Conservation (phyloP, 2,113 vertebrate species). For the Nerophis lumbriciformis region DNA sequence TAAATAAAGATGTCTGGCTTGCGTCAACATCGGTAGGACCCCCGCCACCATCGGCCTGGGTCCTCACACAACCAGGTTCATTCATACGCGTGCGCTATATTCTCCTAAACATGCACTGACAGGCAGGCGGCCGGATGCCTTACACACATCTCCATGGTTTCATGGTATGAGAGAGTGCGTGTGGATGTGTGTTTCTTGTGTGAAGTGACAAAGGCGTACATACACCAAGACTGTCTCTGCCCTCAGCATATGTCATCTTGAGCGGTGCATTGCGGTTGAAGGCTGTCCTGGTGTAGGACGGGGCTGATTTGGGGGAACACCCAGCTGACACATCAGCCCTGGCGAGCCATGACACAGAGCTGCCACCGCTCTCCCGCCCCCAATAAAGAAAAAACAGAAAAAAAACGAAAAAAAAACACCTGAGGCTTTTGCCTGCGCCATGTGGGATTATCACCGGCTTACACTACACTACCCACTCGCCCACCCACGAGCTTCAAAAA, state of each 20-base stretch:
- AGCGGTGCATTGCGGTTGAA: conserved; percentile 48
- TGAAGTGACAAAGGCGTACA: conserved; percentile 33
- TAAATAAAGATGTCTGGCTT: conserved; percentile 69
- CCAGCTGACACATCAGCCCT: conserved; percentile 57
- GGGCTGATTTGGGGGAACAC: conserved; percentile 61
- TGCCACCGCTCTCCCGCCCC: conserved; percentile 33
- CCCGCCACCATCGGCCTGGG: conserved; percentile 21
- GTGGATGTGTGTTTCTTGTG: background rate
- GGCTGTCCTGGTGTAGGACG: conserved; percentile 50
- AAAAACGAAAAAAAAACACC: conserved; percentile 44
- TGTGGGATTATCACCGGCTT: conserved; percentile 59
- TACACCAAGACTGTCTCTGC: conserved; percentile 41
- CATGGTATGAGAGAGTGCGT: conserved; percentile 22
- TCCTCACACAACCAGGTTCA: conserved; percentile 26
- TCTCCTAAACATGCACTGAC: conserved; percentile 35
- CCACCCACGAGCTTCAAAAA: conserved; percentile 36
- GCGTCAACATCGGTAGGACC: conserved; percentile 57
- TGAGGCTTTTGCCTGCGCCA: conserved; percentile 66
- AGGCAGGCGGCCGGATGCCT: conserved; percentile 34
- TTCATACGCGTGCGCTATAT: conserved; percentile 23
- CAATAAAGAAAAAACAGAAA: conserved; percentile 10
- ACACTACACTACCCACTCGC: conserved; percentile 33
- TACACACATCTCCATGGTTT: conserved; percentile 33
- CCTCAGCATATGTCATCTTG: conserved; percentile 64
- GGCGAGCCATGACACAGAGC: conserved; percentile 50